Evolutionary conservation across 2,888 invertebrate species (phyloP), one percentile per base, ranked within the genome.

Genomic region (Ferdinandea cuprea): DNA sequence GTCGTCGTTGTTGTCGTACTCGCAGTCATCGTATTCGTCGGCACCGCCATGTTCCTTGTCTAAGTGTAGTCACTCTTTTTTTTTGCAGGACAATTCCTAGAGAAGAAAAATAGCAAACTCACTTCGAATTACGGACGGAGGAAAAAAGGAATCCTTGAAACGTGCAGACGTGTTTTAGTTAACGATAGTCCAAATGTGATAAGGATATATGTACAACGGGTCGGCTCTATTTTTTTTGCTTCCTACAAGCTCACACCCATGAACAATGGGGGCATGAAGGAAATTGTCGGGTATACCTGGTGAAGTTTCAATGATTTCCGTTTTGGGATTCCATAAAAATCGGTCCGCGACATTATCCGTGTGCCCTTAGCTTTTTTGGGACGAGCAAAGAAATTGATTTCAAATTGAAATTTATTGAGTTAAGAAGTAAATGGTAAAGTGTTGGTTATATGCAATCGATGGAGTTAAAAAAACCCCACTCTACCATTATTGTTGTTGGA

Each of bases 161-260:
- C 63, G 63, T 73, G 72, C 63, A 73, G 72, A 73, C 72, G 46
- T 73, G 63, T 73, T 73, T 61, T 63, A 73, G 61, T 54, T 73
- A 73, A 63, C 72, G 63, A 73, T 73, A 56, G 72, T 61, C 61
- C 50, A 63, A 73, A 63, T 73, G 72, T 63, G 72, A 72, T 72
- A 72, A 72, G 72, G 61, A 72, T 61, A 54, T 32, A 52, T 56
- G 17, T 42, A 25, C 25, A 48, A 13, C 8, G 35, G 28, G 46
- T 44, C 11, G 19, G 44, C 21, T 17, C 9, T 5, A 17, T n/a
- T 17, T 44, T 2, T 32, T 9, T 46, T 17, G 25, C 6, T 54
- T 21, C 13, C 42, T 40, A 17, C 19, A 42, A n/a, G n/a, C 15
- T 44, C 54, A 6, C 25, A 25, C 1, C 15, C 2, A n/a, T n/a